Percentiles rank a stretch among this genome's conserved stretches.
phyloP scores from a whole-genome alignment of 2,888 invertebrate genomes.

The Coelopa pilipes region DNA sequence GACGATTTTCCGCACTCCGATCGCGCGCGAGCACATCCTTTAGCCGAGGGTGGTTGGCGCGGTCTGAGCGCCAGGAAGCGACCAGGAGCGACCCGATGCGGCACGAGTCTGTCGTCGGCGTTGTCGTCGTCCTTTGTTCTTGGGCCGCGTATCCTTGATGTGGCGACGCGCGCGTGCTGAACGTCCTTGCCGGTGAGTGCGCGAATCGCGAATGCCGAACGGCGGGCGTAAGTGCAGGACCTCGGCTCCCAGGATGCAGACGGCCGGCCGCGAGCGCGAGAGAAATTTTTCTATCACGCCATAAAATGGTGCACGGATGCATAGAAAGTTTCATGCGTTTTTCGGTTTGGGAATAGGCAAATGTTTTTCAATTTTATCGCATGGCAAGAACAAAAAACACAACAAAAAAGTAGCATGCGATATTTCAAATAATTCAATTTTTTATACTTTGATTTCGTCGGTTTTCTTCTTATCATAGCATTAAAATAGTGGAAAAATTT shows the following conservation, averaged over 20 bases:
- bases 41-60: slow-evolving; percentile 15
- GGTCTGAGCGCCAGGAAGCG: slow-evolving; percentile 9
- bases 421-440: not conserved
- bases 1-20: not conserved
- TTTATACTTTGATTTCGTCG: no score
- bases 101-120: not conserved
- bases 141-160: slow-evolving; percentile 51
- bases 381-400: no score
- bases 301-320: not conserved
- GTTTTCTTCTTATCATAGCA: no score
- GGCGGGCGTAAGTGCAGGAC: slow-evolving; percentile 54
- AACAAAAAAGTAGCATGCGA: slow-evolving; percentile 7
- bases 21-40: slow-evolving; percentile 26
- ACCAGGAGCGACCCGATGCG: not conserved
- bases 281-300: not conserved
- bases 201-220: slow-evolving; percentile 52
- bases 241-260: slow-evolving; percentile 41
- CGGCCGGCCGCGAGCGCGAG: not conserved
- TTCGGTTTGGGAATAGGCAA: not conserved
- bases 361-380: not conserved
- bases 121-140: slow-evolving; percentile 20
- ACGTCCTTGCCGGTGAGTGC: slow-evolving; percentile 54
- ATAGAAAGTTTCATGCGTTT: not conserved
- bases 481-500: no score
- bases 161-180: slow-evolving; percentile 56